Base-by-base conservation (phyloP, 2,888 invertebrate genomes). In the Pterobdella sp. region DNA sequence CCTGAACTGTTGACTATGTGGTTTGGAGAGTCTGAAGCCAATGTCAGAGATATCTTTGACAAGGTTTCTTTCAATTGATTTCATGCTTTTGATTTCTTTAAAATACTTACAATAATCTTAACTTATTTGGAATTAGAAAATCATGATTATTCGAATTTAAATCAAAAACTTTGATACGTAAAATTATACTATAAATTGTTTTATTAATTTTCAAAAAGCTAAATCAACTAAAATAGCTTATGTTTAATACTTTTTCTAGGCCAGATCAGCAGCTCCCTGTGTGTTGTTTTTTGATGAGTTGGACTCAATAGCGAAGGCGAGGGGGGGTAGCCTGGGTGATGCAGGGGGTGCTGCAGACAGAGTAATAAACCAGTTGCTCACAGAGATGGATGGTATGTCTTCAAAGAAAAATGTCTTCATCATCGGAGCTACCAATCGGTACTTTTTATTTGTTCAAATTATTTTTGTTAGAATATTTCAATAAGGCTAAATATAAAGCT, bases 321-420 rank as follows among this genome's bases (percentile, higher is more conserved):
- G 98, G 85, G 98, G 98, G 78, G 97, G 96, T 35, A 93, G 90
- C 80, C 91, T 92, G 74, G 96, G 97, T 34, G 97, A 98, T 86
- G 97, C 95, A 64, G 96, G 97, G 78, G 95, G 94, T 75, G 97
- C 98, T 60, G 96, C 97, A 1, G 98, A 99, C 86, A 88, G 98
- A 78, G 98, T 98, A 75, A 98, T 98, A 85, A 99, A 99, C 87
- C 98, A 99, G 87, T 94, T 98, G 81, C 88, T 98, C 74, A 98
- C 98, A 0, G 98, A 98, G 87, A 98, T 98, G 98, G 98, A 98
- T 85, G 98, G 98, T 81, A 99, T 99, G 97, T 94, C 94, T 52
- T 92, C 95, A 37, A 98, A 98, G 88, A 98, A 98, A 86, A 98
- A 98, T 84, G 98, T 98, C 32, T 99, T 99, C 85, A 98, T 98